Percentiles rank a stretch among this genome's conserved stretches.
Conservation (phyloP, 2,888 invertebrate species). For the Mycogona germanica region DNA sequence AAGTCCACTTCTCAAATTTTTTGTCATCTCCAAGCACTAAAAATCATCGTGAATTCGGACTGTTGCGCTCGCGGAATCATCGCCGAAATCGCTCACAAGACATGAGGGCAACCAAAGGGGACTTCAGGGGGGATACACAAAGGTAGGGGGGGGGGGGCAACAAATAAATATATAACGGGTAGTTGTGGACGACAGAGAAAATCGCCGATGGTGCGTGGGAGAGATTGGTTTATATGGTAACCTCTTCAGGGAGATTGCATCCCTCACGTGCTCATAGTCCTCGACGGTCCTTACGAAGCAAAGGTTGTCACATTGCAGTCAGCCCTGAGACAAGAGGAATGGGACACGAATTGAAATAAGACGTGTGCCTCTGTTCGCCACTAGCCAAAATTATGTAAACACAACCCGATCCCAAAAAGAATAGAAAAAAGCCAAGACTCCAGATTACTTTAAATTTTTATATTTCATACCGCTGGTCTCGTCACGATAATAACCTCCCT, state of each 20-base stretch:
- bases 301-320: slow-evolving; percentile 20
- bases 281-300: slow-evolving; percentile 14
- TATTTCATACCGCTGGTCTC: too few relatives aligned
- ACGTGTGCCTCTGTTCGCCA: not conserved
- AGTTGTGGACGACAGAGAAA: too few relatives aligned
- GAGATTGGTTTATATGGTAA: slow-evolving; percentile 10
- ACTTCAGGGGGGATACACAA: not conserved
- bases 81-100: too few relatives aligned
- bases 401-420: not conserved
- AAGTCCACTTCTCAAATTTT: too few relatives aligned
- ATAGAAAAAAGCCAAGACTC: not conserved
- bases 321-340: slow-evolving; percentile 23
- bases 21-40: too few relatives aligned
- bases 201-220: not conserved
- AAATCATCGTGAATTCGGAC: too few relatives aligned
- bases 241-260: slow-evolving; percentile 19
- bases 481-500: too few relatives aligned
- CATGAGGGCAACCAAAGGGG: not conserved
- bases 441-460: not conserved
- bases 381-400: not conserved
- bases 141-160: not conserved
- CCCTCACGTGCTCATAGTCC: slow-evolving; percentile 18
- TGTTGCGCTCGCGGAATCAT: too few relatives aligned
- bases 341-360: slow-evolving; percentile 20
- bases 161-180: too few relatives aligned